Base-by-base conservation (phyloP, 2,113 vertebrate genomes). In the Rhombomys opimus region DNA sequence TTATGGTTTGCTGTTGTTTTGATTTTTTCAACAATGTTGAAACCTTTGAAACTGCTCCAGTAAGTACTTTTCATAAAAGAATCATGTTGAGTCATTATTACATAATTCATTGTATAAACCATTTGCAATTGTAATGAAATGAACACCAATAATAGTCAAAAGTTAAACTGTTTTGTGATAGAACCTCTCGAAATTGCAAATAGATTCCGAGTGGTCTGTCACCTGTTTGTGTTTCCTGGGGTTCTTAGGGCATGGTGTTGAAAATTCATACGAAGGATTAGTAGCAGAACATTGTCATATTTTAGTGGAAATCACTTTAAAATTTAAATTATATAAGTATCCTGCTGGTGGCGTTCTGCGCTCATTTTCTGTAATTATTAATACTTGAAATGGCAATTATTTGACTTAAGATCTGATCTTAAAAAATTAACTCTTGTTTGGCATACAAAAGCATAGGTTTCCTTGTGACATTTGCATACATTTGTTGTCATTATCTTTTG, bases 301-400 rank as follows among this genome's bases (percentile, higher is more conserved):
- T 93, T 87, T 82, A 93, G 30, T 59, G 41, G 87, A 95, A 90
- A 61, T 76, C 84, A 93, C 95, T 97, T 95, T 94, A 96, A 94
- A 97, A 95, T 90, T 94, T 77, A 95, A 27, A 35, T 95, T 92
- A 95, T 90, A 90, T 84, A 97, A 93, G 94, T 88, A 52, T 32
- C 95, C 15, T 97, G 3, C 46, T 96, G 97, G 65, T 97, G 72
- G 41, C 95, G 0, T 96, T 97, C 73, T 78, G 93, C 10, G 0
- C 72, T 96, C 52, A 46, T 95, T 98, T 98, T 96, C 89, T 87
- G 65, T 98, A 96, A 98, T 96, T 95, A 93, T 96, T 98, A 96
- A 96, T 97, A 80, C 95, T 93, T 98, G 92, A 87, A 98, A 96
- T 87, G 91, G 27, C 94, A 85, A 65, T 96, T 52, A 78, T 96